Evolutionary conservation across 2,113 vertebrate species (phyloP).

Genomic region (Arenaria interpres): DNA sequence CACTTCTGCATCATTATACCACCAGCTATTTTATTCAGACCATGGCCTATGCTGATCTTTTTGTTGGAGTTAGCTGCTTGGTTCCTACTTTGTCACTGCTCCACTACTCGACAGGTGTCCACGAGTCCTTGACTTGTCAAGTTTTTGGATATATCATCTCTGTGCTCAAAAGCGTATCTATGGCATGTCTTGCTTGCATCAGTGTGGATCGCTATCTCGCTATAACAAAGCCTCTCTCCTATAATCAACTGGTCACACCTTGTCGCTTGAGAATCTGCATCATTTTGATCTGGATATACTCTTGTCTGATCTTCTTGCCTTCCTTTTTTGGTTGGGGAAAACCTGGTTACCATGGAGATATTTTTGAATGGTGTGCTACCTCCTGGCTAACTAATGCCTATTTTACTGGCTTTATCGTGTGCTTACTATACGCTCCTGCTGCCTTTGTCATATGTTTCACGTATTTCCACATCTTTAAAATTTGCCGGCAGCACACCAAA

Average conservation of each 20-base stretch:
- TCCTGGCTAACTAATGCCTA: conserved; percentile 96
- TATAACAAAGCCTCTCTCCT: conserved; percentile 96
- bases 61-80: conserved; percentile 96
- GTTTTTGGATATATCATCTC: conserved; percentile 98
- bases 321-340: conserved; percentile 99
- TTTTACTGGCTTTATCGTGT: conserved; percentile 97
- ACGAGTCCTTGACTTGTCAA: conserved; percentile 94
- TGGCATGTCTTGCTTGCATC: conserved; percentile 97
- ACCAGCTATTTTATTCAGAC: conserved; percentile 99
- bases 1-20: conserved; percentile 95
- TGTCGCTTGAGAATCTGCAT: conserved; percentile 95
- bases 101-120: conserved; percentile 91
- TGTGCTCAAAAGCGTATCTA: conserved; percentile 97
- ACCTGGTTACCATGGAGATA: conserved; percentile 98
- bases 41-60: conserved; percentile 97
- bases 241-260: conserved; percentile 97
- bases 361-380: conserved; percentile 97
- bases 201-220: conserved; percentile 97
- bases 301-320: conserved; percentile 92
- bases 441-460: conserved; percentile 97
- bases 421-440: conserved; percentile 94
- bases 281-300: conserved; percentile 94
- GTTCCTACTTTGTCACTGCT: conserved; percentile 95
- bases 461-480: conserved; percentile 98
- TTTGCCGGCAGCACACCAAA: conserved; percentile 98